phyloP scores from a whole-genome alignment of 37 sponge, comb jelly and placozoan genomes.

The Theonella swinhoei region DNA sequence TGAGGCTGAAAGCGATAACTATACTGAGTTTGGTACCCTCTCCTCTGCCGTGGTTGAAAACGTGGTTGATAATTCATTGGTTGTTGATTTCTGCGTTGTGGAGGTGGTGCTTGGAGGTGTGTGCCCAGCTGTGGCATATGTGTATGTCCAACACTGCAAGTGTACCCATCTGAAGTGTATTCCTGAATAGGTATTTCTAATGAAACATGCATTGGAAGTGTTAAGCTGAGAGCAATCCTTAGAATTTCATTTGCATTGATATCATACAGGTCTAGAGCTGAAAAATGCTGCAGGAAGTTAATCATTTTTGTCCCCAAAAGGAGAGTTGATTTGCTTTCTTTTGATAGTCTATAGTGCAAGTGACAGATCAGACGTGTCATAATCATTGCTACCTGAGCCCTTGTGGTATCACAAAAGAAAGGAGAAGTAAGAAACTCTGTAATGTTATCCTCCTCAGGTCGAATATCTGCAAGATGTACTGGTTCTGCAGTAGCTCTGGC shows the following conservation, averaged over 20 bases:
- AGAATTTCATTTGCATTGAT: no score
- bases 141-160: neutral
- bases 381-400: neutral
- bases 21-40: neutral
- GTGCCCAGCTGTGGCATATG: neutral
- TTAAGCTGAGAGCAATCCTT: neutral
- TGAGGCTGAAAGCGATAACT: neutral
- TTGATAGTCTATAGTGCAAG: slow-evolving; percentile 23
- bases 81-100: neutral
- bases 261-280: no score
- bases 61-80: neutral
- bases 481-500: neutral
- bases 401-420: neutral
- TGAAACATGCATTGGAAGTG: neutral
- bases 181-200: neutral
- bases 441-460: neutral
- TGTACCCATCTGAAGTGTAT: neutral
- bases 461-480: neutral
- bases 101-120: neutral
- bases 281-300: neutral
- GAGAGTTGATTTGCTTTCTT: neutral
- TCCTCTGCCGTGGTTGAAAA: neutral
- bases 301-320: neutral
- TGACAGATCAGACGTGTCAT: slow-evolving; percentile 13
- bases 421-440: neutral